Conservation (phyloP, 1,140 invertebrate species). For the Monochamus saltuarius region DNA sequence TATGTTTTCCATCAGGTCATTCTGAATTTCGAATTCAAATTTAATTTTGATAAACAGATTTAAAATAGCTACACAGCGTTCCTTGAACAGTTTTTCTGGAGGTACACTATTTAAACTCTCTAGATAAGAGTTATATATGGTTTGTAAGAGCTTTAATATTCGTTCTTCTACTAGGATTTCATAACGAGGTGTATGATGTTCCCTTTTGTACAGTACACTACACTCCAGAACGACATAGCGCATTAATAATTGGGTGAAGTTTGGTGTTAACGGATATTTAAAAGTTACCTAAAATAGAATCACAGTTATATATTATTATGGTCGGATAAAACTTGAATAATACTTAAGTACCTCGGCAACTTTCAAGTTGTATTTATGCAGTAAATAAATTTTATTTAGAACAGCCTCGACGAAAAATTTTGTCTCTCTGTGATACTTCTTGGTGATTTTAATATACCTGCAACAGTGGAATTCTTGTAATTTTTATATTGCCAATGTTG, state of each 20-base stretch:
- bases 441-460: conserved; percentile 4
- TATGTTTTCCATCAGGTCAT: conserved; percentile 15
- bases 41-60: conserved; percentile 10
- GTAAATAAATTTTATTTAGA: background rate
- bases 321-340: background rate
- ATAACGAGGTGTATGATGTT: background rate
- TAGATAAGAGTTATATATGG: conserved; percentile 8
- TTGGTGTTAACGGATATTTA: conserved; percentile 7
- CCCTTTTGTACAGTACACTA: conserved; percentile 6
- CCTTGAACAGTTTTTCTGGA: background rate
- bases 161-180: conserved; percentile 2
- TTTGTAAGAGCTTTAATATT: conserved; percentile 4
- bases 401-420: background rate
- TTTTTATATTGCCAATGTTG: background rate
- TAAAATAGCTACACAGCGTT: conserved; percentile 3
- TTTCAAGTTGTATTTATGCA: conserved; percentile 13
- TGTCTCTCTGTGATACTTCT: background rate
- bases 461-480: background rate
- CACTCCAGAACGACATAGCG: conserved; percentile 13
- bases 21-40: background rate
- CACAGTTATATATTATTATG: background rate
- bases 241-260: conserved; percentile 6
- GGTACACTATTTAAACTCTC: background rate
- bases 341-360: background rate
- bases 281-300: background rate